Base-by-base conservation (phyloP, 2,888 invertebrate genomes). In the Aelia acuminata region DNA sequence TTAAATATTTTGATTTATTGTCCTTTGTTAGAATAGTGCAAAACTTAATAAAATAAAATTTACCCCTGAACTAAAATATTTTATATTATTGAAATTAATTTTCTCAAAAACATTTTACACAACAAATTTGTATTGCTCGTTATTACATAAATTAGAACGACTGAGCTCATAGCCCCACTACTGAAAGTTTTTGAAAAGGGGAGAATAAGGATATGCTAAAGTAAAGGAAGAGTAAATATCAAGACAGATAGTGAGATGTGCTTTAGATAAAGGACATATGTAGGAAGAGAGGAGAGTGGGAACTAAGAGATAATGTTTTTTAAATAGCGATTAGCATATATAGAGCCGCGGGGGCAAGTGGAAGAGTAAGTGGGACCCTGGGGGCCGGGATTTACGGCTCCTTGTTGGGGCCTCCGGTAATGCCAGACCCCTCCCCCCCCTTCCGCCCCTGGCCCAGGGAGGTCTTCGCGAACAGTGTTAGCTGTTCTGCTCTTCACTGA, bases 311-410 rank as follows among this genome's bases (percentile, higher is more conserved):
- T 89, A 89, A 89, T 89, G 89, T 89, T 89, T 89, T 89, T 89
- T 89, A 89, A 89, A 86, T 84, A 88, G 89, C 57, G 85, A 89
- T 89, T 89, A 89, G 89, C 89, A 89, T 89, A 89, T 89, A 89
- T 87, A 89, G 88, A 70, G 88, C 26, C 31, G 84, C 35, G 63
- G 47, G 50, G 63, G 87, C 70, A n/a, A n/a, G n/a, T n/a, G n/a
- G n/a, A n/a, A n/a, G 80, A 86, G 84, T 89, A 47, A 49, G 84
- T 85, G 87, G 85, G 48, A 75, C 89, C 88, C 89, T 39, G 15
- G 89, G 88, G 89, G 50, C 47, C 84, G 63, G 84, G 85, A 85
- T 85, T 85, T 49, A 85, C 50, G 18, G 84, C 49, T 31, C 31
- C 63, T 63, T 63, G 31, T 31, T 63, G 31, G 31, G 63, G n/a